Base-by-base conservation (phyloP, 1,140 invertebrate species). In the Drosophila saltans region DNA sequence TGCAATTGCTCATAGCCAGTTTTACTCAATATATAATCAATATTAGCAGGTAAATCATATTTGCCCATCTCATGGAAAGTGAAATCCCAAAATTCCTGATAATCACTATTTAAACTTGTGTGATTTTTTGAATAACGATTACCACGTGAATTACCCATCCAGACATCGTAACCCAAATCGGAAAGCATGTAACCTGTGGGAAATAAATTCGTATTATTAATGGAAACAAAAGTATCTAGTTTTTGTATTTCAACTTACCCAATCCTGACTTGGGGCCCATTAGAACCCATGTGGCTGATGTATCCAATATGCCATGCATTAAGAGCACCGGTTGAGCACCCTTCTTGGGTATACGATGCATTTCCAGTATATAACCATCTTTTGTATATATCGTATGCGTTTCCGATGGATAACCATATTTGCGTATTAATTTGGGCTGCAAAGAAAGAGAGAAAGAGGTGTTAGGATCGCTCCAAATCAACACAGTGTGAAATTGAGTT, bases 11-110 rank as follows among this genome's bases (percentile, higher is more conserved):
- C 74, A 66, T 93, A 91, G 2, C 93, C 93, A 0, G 96, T 96
- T 9, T 91, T 80, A n/a, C 93, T 91, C 1, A 97, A 90, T 36
- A 96, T 93, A 80, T 95, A 95, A 81, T 96, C 94, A 48, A 98
- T 95, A 92, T 95, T 95, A 0, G 96, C 94, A 1, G 97, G 96
- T 36, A 97, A 76, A 92, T 98, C 97, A 70, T 94, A 95, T 40
- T 94, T 92, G 48, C 95, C 96, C 93, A 97, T 96, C 92, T 97
- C 96, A 82, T 97, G 95, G 93, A 94, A 97, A 55, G 95, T 96
- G 81, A 96, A 97, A 71, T 95, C 92, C 96, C 96, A 97, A 81
- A 95, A 97, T 58, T 94, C 90, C 10, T 93, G 90, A 62, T 94
- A 93, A 80, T 95, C 94, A 2, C 93, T 93, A 91, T 91, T 95